These are phyloP conservation scores for Sylvicola cinctus DNA, from an alignment of 2,888 invertebrate genomes.

Conservation along the genomic window DNA sequence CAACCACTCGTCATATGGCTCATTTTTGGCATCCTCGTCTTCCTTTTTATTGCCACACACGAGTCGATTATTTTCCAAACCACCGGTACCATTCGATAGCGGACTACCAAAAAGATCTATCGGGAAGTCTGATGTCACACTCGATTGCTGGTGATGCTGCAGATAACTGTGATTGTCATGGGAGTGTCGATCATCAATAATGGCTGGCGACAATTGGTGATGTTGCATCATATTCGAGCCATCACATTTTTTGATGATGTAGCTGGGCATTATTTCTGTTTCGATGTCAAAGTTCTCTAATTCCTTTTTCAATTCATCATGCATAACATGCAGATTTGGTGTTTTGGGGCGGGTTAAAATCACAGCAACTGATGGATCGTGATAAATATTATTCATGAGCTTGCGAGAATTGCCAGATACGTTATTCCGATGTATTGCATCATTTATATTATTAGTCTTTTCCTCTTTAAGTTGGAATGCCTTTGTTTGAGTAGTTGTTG, in stretches of 20 bases:
- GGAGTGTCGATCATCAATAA: neutral
- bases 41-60: conserved; percentile 7
- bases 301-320: conserved; percentile 19
- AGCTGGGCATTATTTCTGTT: conserved; percentile 23
- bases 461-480: no score
- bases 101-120: conserved; percentile 8
- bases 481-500: no score
- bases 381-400: no score
- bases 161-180: neutral
- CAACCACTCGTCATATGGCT: conserved; percentile 43
- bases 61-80: conserved; percentile 8
- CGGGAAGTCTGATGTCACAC: conserved; percentile 6
- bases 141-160: neutral
- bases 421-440: no score
- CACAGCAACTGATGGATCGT: no score
- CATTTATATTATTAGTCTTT: no score
- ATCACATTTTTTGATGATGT: conserved; percentile 22
- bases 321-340: no score
- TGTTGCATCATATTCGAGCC: neutral
- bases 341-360: no score
- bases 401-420: no score
- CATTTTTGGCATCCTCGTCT: conserved; percentile 10
- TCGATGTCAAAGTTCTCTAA: conserved; percentile 23
- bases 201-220: neutral
- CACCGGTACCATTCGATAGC: conserved; percentile 5